These are phyloP conservation scores for Pseudomyrmex dendroicus DNA, from an alignment of 1,140 invertebrate species.

Conservation along the genomic window DNA sequence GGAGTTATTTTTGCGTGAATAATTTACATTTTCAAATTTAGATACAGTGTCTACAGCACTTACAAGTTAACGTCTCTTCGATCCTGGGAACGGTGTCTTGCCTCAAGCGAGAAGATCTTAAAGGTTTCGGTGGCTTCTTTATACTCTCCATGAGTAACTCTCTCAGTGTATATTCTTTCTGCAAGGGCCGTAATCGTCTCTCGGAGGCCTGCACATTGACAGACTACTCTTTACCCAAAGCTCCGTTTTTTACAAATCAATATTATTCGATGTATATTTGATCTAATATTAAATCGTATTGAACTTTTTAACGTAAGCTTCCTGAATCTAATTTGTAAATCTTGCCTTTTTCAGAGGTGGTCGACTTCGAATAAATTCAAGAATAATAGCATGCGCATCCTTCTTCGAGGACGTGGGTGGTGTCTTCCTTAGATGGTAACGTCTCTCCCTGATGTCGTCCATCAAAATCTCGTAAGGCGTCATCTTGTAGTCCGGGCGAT, in stretches of 20 bases:
- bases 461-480: slow-evolving; percentile 99
- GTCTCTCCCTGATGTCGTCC: slow-evolving; percentile 96
- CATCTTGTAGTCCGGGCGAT: slow-evolving; percentile 94
- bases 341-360: slow-evolving; percentile 96
- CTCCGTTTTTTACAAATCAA: not conserved
- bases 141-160: slow-evolving; percentile 96
- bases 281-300: no score
- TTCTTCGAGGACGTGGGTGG: slow-evolving; percentile 91
- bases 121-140: slow-evolving; percentile 89
- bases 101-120: slow-evolving; percentile 86
- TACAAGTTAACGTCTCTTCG: slow-evolving; percentile 39
- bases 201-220: slow-evolving; percentile 90
- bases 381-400: slow-evolving; percentile 97
- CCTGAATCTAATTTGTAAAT: not conserved
- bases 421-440: slow-evolving; percentile 92
- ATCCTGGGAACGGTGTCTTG: slow-evolving; percentile 37
- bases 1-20: not conserved
- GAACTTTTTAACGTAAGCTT: no score
- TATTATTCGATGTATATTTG: no score
- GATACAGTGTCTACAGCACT: slow-evolving; percentile 16
- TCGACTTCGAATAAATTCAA: slow-evolving; percentile 97
- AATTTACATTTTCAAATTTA: not conserved
- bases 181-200: slow-evolving; percentile 91
- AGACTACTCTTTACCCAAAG: not conserved
- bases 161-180: slow-evolving; percentile 90